These are phyloP conservation scores for Condylostylus longicornis DNA, from an alignment of 1,140 invertebrate species.

Conservation along the genomic window DNA sequence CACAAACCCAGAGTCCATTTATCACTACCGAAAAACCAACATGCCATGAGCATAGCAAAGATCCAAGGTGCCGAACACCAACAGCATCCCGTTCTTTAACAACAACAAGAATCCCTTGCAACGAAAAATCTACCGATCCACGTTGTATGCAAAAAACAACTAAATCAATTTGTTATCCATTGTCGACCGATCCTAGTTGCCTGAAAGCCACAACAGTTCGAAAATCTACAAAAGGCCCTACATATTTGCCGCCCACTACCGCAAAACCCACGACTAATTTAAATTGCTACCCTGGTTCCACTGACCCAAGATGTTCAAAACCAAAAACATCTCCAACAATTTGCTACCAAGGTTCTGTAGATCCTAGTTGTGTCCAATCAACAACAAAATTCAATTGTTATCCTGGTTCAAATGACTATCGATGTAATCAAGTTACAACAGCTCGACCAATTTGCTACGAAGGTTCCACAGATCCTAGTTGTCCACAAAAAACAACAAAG, in stretches of 20 bases:
- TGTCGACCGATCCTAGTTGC: too few relatives aligned
- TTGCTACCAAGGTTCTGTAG: constrained; percentile 30
- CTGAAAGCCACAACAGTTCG: too few relatives aligned
- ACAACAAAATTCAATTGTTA: constrained; percentile 24
- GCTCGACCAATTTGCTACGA: constrained; percentile 8
- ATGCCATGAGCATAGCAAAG: too few relatives aligned
- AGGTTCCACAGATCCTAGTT: constrained; percentile 8
- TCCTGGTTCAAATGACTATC: constrained; percentile 32
- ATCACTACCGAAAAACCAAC: constrained; percentile 16
- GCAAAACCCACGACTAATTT: background rate
- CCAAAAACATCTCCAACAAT: constrained; percentile 15
- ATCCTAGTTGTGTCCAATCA: constrained; percentile 33
- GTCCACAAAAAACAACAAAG: constrained; percentile 8
- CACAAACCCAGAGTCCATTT: too few relatives aligned
- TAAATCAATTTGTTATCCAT: too few relatives aligned
- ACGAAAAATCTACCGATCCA: too few relatives aligned
- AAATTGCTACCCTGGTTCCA: constrained; percentile 22
- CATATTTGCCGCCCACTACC: too few relatives aligned
- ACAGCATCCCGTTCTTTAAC: too few relatives aligned
- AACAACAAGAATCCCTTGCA: too few relatives aligned
- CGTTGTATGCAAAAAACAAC: too few relatives aligned
- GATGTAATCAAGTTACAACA: constrained; percentile 26
- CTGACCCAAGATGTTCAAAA: constrained; percentile 22
- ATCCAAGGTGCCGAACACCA: too few relatives aligned
- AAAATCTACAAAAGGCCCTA: too few relatives aligned